phyloP scores from a whole-genome alignment of 2,797 vertebrate species.

The Macropodus opercularis region DNA sequence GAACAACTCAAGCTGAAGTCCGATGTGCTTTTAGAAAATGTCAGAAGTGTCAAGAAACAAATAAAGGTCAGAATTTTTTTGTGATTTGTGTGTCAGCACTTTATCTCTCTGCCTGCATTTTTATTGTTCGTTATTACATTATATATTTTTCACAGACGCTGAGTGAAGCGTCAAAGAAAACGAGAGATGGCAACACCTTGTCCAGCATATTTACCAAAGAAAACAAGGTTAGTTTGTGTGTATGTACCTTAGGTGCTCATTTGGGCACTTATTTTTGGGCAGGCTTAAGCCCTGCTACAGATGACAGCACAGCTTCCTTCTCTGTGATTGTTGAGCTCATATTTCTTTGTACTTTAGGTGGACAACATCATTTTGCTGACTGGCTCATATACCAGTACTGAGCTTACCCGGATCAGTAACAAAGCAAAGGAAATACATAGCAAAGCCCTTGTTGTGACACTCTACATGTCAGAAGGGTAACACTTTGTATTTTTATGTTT shows the following conservation, averaged over 20 bases:
- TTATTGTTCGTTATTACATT: no score
- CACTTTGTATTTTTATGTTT: not conserved
- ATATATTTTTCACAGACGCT: no score
- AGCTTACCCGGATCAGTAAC: not conserved
- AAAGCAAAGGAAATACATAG: constrained; percentile 72
- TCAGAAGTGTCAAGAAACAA: constrained; percentile 61
- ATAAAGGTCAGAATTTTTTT: constrained; percentile 61
- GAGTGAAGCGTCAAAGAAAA: not conserved
- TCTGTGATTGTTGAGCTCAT: not conserved
- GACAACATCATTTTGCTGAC: constrained; percentile 82
- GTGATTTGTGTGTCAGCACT: no score
- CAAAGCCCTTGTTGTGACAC: constrained; percentile 75
- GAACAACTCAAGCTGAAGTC: constrained; percentile 62
- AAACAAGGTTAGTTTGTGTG: constrained; percentile 66
- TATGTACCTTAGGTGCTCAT: no score
- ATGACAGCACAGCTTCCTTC: not conserved
- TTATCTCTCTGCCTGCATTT: no score
- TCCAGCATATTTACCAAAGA: constrained; percentile 39
- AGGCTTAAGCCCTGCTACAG: no score
- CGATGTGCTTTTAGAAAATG: constrained; percentile 78
- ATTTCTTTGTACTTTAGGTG: constrained; percentile 67
- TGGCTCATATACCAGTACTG: fast-evolving
- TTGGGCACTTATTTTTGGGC: no score
- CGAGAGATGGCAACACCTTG: fast-evolving
- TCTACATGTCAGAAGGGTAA: constrained; percentile 48